Evolutionary conservation across 1,140 invertebrate species (phyloP).

Genomic region (Campoletis sonorensis): DNA sequence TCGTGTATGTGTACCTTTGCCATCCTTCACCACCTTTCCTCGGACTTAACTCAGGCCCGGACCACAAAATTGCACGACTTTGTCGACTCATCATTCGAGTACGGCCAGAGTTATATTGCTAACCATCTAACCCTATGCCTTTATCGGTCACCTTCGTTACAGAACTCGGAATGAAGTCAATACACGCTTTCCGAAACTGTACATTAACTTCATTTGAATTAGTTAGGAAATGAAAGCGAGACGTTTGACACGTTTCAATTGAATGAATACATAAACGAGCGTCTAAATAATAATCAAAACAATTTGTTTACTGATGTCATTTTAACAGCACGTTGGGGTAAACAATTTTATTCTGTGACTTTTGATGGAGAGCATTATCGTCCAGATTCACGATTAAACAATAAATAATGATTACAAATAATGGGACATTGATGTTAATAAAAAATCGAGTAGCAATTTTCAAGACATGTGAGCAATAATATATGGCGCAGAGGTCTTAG

Average conservation of each 20-base stretch:
- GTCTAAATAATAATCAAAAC: too few relatives aligned
- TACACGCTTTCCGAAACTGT: background rate
- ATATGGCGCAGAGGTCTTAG: too few relatives aligned
- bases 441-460: too few relatives aligned
- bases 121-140: constrained; percentile 2
- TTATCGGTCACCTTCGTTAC: constrained; percentile 2
- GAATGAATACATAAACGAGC: too few relatives aligned
- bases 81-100: constrained; percentile 21
- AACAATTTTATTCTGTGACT: too few relatives aligned
- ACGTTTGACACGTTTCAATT: too few relatives aligned
- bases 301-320: background rate
- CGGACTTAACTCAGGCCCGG: background rate
- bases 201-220: background rate
- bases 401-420: too few relatives aligned
- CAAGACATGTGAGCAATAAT: too few relatives aligned
- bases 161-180: constrained; percentile 8
- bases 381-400: too few relatives aligned
- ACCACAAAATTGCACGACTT: constrained; percentile 20
- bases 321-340: too few relatives aligned
- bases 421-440: too few relatives aligned
- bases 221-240: background rate
- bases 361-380: too few relatives aligned
- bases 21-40: constrained; percentile 38
- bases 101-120: constrained; percentile 8
- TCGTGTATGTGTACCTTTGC: constrained; percentile 24